These are phyloP conservation scores for Noctuana brunneofusca DNA, from an alignment of 2,888 invertebrate genomes.

Conservation along the genomic window DNA sequence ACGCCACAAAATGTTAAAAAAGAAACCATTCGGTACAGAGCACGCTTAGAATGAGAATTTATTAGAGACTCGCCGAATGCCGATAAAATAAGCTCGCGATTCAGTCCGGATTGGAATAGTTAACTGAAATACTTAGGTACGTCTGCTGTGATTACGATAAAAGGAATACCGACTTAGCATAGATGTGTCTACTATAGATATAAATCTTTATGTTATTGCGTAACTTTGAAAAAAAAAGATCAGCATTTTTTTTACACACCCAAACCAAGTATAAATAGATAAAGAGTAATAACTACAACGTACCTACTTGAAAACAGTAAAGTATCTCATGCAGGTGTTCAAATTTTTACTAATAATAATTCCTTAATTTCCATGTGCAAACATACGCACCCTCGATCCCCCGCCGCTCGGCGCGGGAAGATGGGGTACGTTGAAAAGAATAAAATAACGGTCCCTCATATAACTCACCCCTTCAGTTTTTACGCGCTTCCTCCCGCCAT, in stretches of 20 bases:
- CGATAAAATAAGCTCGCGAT: conserved; percentile 7
- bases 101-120: conserved; percentile 31
- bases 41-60: conserved; percentile 23
- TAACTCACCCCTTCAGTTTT: conserved; percentile 80
- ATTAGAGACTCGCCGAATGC: conserved; percentile 12
- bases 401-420: conserved; percentile 42
- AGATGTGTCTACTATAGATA: no score
- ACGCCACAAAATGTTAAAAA: conserved; percentile 26
- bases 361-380: conserved; percentile 41
- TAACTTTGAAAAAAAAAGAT: no score
- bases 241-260: no score
- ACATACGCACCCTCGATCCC: conserved; percentile 42
- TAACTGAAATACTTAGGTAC: conserved; percentile 33
- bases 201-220: no score
- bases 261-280: no score
- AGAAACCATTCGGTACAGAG: conserved; percentile 1
- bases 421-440: conserved; percentile 43
- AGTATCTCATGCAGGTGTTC: conserved; percentile 16
- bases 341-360: conserved; percentile 34
- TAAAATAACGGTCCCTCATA: conserved; percentile 40
- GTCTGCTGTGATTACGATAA: background rate
- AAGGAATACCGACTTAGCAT: no score
- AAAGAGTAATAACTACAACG: background rate
- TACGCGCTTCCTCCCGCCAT: conserved; percentile 75
- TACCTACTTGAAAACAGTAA: background rate